phyloP scores from a whole-genome alignment of 2,888 invertebrate genomes.

The Xylota segnis region DNA sequence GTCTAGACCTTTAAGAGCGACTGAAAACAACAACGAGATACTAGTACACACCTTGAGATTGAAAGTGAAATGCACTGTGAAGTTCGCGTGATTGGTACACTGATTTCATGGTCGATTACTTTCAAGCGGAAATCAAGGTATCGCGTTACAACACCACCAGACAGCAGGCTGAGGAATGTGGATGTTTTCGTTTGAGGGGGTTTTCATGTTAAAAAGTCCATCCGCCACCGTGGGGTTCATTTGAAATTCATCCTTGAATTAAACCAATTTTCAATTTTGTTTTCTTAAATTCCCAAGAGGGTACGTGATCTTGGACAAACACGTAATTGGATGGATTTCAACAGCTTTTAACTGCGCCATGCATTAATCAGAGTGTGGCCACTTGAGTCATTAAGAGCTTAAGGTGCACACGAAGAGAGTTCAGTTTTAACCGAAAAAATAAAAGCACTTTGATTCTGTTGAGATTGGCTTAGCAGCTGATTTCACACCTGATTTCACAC shows the following conservation, averaged over 20 bases:
- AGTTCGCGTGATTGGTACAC: constrained; percentile 58
- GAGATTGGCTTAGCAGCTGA: constrained; percentile 19
- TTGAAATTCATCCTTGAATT: constrained; percentile 56
- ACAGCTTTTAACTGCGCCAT: constrained; percentile 22
- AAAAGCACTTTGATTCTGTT: constrained; percentile 3
- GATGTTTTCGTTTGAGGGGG: not conserved
- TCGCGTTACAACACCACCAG: constrained; percentile 41
- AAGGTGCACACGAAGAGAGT: not conserved
- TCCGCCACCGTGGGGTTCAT: not conserved
- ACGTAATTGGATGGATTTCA: constrained; percentile 29
- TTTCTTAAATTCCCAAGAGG: constrained; percentile 40
- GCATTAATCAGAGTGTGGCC: constrained; percentile 1
- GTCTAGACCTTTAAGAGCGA: constrained; percentile 64
- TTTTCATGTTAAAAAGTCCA: not conserved
- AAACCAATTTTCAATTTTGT: constrained; percentile 24
- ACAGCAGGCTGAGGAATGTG: constrained; percentile 24
- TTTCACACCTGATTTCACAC: constrained; percentile 27
- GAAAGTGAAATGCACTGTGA: constrained; percentile 67
- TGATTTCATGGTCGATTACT: constrained; percentile 72
- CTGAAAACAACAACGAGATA: constrained; percentile 44
- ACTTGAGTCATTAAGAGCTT: constrained; percentile 20
- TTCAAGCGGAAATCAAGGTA: constrained; percentile 70
- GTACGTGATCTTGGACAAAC: constrained; percentile 29
- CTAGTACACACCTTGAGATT: constrained; percentile 53
- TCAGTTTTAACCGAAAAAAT: not conserved